Base-by-base conservation (phyloP, 1,140 invertebrate genomes). In the Neodiprion pinetum region DNA sequence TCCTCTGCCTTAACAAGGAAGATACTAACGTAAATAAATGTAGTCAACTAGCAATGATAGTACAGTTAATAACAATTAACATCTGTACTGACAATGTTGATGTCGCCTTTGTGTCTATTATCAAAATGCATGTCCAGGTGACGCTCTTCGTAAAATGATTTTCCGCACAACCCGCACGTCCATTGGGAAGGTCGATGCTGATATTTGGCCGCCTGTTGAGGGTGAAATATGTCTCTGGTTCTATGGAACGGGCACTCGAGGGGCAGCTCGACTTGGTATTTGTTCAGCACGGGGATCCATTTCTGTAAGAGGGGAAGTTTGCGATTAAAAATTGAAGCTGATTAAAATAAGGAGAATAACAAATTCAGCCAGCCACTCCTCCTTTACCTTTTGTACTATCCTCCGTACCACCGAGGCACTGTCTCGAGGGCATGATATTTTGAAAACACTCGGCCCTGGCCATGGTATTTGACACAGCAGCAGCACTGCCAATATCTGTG, bases 141-240 rank as follows among this genome's bases (percentile, higher is more conserved):
- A 85, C 94, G 92, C 85, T 98, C 96, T 81, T 95, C 94, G 85
- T 95, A 94, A 86, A 98, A 98, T 49, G 94, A 95, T 89, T 98
- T 97, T 72, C 96, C 96, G 89, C 97, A 98, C 74, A 96, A 92
- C 53, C 94, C 93, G 85, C 97, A 98, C 1, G 94, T 95, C 96
- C 96, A 98, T 84, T 96, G 95, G 10, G 94, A 95, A 1, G 94
- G 92, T 72, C 95, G 90, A 87, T 95, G 93, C 81, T 95, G 93
- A 77, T 93, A 90, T 88, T 97, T 95, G 78, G 95, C 92, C 48
- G 91, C 89, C 86, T 97, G 95, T 81, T 97, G 95, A 1, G 94
- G 93, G 67, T 93, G 92, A 87, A 96, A 97, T 48, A 97, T 94
- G 87, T 98, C 96, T 77, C 96, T 91, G 72, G 92, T 91, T 8